Evolutionary conservation across 2,888 invertebrate genomes (phyloP), one percentile per base, ranked within the genome.

Genomic region (Nysson spinosus): DNA sequence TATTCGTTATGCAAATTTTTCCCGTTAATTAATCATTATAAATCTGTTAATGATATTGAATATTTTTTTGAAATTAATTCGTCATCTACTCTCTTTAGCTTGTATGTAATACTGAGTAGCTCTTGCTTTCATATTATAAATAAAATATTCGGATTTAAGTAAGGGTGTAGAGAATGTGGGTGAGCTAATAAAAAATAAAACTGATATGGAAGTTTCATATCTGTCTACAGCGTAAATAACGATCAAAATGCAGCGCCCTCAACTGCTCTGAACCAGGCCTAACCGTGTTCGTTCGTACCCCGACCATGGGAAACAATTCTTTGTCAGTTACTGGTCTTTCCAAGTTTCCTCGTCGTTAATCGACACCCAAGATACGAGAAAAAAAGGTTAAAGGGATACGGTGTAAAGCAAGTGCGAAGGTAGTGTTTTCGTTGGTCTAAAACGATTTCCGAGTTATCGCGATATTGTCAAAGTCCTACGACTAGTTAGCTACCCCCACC

Each of bases 201-300:
- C 17, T 37, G 7, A 14, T 7, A 17, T 3, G 5, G 43, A 35
- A 12, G 55, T 65, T 65, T 64, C 50, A 14, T 11, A 42, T 64
- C 46, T 7, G 16, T 40, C 26, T 11, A 30, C 37, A 64, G 20
- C 32, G 16, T 46, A 44, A 56, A 16, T 49, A 37, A 46, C 46
- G 51, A 19, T 14, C 22, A 35, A 43, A 32, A n/a, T 4, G 42
- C 43, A 56, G 57, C 58, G 66, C 73, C 63, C 56, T 57, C 74
- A 60, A 63, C 66, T 52, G 57, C 56, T 39, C 34, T n/a, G n/a
- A 44, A 60, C 12, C 66, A 72, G 74, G 75, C 72, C 75, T 75
- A 75, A 75, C 72, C 75, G 72, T 75, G 75, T 69, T 72, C 43
- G 71, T 68, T 64, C 58, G 66, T 65, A 43, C 52, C 56, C 43